Percentiles rank a stretch among this genome's conserved stretches.
These are phyloP conservation scores for Colossoma macropomum DNA, from an alignment of 2,113 vertebrate genomes.

Conservation along the genomic window DNA sequence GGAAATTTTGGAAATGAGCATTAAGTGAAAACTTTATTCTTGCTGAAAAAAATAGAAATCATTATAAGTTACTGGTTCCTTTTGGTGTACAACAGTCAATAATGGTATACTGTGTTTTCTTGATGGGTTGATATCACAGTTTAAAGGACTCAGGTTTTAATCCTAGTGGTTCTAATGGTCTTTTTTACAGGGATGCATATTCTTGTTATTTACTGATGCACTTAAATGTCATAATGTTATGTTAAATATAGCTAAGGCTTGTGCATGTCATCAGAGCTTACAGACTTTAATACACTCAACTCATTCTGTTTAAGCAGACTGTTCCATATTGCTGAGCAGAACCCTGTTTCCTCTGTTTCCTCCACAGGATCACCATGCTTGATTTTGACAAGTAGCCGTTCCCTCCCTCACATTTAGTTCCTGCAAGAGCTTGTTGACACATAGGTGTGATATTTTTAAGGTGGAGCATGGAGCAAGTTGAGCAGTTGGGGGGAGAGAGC, in stretches of 20 bases:
- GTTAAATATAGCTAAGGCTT: background rate
- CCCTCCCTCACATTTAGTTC: background rate
- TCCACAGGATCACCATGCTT: slow-evolving; percentile 16
- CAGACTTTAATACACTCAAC: background rate
- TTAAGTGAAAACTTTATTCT: background rate
- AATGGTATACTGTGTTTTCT: too few relatives aligned
- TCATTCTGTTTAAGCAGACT: too few relatives aligned
- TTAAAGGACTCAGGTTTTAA: too few relatives aligned
- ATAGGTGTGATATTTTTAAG: background rate
- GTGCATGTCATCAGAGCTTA: background rate
- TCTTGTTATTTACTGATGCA: too few relatives aligned
- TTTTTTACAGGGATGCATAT: too few relatives aligned
- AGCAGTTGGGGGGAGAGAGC: slow-evolving; percentile 71
- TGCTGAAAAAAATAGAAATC: too few relatives aligned
- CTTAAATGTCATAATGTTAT: background rate
- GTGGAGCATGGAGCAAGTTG: slow-evolving; percentile 71
- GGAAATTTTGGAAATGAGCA: background rate
- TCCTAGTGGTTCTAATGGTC: too few relatives aligned
- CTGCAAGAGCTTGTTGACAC: slow-evolving; percentile 3
- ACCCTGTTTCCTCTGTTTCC: background rate
- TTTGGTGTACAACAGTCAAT: too few relatives aligned
- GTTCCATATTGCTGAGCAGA: too few relatives aligned
- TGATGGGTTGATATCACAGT: too few relatives aligned
- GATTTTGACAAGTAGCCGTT: background rate
- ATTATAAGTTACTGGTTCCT: too few relatives aligned